phyloP scores from a whole-genome alignment of 2,888 invertebrate species.

The Zaprionus obscuricornis region DNA sequence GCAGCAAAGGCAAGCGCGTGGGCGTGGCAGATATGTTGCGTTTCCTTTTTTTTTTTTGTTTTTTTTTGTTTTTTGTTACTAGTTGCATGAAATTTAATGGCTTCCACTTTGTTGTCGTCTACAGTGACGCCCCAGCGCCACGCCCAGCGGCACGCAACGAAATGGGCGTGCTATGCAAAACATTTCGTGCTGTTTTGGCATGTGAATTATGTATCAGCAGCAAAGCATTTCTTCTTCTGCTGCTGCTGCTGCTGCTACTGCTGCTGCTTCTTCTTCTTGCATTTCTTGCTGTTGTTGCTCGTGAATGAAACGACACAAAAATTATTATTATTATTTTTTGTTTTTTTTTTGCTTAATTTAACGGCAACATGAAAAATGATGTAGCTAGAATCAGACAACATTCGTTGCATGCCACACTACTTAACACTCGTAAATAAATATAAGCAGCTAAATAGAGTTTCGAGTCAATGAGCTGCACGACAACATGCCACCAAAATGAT shows the following conservation, averaged over 20 bases:
- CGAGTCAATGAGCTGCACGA: no score
- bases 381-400: constrained; percentile 16
- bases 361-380: constrained; percentile 54
- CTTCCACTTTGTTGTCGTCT: constrained; percentile 75
- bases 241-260: constrained; percentile 4
- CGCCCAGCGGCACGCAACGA: constrained; percentile 34
- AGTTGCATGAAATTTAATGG: constrained; percentile 79
- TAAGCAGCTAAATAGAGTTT: no score
- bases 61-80: constrained; percentile 35
- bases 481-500: no score
- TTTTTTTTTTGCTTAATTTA: constrained; percentile 58
- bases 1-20: constrained; percentile 60
- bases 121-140: constrained; percentile 37
- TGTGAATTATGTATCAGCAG: constrained; percentile 72
- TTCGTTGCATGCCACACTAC: background rate
- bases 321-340: constrained; percentile 2
- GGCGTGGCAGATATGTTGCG: constrained; percentile 70
- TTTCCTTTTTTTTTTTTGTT: constrained; percentile 8
- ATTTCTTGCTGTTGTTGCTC: constrained; percentile 15
- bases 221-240: constrained; percentile 23
- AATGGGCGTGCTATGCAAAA: constrained; percentile 52
- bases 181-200: constrained; percentile 74
- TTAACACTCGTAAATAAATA: no score
- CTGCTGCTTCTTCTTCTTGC: constrained; percentile 15
- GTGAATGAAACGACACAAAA: no score